Evolutionary conservation across 2,888 invertebrate species (phyloP).

Genomic region (Eupithecia pulchellata): DNA sequence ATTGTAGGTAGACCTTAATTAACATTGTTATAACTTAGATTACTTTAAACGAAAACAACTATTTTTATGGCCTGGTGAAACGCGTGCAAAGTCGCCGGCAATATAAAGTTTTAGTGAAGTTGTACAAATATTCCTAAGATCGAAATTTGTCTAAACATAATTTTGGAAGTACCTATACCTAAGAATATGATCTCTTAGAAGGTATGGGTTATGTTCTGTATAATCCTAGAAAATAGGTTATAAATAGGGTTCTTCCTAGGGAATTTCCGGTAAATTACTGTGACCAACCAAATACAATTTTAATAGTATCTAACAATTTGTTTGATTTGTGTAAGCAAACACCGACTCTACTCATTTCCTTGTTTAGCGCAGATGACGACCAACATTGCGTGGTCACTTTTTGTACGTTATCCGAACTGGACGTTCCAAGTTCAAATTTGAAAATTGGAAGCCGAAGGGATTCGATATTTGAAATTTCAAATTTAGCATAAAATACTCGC

Average conservation of each 20-base stretch:
- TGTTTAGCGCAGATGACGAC: slow-evolving; percentile 76
- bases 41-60: too few relatives aligned
- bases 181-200: too few relatives aligned
- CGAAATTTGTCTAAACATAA: too few relatives aligned
- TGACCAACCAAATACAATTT: neutral
- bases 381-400: slow-evolving; percentile 82
- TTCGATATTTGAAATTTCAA: slow-evolving; percentile 82
- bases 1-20: too few relatives aligned
- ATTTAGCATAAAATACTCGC: slow-evolving; percentile 72
- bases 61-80: too few relatives aligned
- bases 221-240: too few relatives aligned
- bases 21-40: too few relatives aligned
- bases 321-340: neutral
- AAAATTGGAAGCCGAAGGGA: slow-evolving; percentile 79
- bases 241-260: neutral
- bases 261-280: neutral
- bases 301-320: neutral
- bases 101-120: too few relatives aligned
- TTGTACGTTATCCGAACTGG: slow-evolving; percentile 83
- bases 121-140: too few relatives aligned
- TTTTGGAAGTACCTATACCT: too few relatives aligned
- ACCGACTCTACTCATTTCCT: slow-evolving; percentile 51
- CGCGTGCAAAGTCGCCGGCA: too few relatives aligned
- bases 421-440: slow-evolving; percentile 85
- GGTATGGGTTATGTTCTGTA: too few relatives aligned